Evolutionary conservation across 2,888 invertebrate genomes (phyloP), one percentile per base, ranked within the genome.

Genomic region (Tetramorium bicarinatum): DNA sequence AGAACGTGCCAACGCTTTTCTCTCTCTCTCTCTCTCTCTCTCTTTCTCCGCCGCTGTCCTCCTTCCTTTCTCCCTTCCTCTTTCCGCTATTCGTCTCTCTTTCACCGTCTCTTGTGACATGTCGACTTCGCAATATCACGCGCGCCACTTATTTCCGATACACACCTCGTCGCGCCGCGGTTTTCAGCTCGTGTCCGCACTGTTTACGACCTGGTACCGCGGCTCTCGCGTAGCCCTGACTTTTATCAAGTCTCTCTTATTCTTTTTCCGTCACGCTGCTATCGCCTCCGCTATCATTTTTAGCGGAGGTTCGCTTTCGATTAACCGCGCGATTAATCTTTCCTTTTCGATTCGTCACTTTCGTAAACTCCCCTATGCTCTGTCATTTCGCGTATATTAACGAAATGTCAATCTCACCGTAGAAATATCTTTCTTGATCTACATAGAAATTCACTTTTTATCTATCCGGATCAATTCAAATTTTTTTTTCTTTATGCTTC

Each of bases 51-150:
- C 13, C 21, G 41, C 66, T 49, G 67, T 80, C 59, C 38, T 59
- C 47, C 69, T 69, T 77, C 47, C 77, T 67, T n/a, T 61, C 66
- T 69, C 82, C n/a, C 56, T 61, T 49, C 41, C 54, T 67, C 34
- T 56, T 41, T 18, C 62, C 38, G 49, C 52, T 38, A 25, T 59
- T n/a, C 61, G 52, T 76, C 76, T 64, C 29, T 69, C 76, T 41
- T 21, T 52, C 67, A 21, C 34, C 64, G 52, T 44, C 38, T 75
- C 54, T 64, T 61, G 77, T 79, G 79, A 79, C 79, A 79, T 79
- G 79, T 79, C 56, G 79, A 79, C 79, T 79, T 79, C 38, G 79
- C 79, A 79, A 79, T 79, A 79, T 38, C 59, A 77, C 79, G 71
- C 47, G 79, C 71, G 79, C 71, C 56, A 59, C 79, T 71, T 79